Percentiles rank a stretch among this genome's conserved stretches.
phyloP scores from a whole-genome alignment of 2,888 invertebrate species.

The Unio delphinus region DNA sequence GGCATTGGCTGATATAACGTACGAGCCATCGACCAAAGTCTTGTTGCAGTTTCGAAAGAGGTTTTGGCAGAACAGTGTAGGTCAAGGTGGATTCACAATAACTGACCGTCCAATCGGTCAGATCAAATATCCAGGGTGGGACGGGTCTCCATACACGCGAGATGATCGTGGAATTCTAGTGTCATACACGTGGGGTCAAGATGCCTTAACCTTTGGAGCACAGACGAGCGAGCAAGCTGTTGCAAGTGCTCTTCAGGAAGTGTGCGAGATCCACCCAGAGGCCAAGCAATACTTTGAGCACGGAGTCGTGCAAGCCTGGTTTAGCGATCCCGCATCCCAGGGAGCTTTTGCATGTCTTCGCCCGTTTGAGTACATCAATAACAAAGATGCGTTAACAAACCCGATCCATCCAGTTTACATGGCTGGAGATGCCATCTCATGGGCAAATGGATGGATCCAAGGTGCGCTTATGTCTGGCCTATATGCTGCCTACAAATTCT shows the following conservation, averaged over 20 bases:
- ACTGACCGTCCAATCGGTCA: constrained; percentile 19
- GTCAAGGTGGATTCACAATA: constrained; percentile 22
- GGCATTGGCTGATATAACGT: constrained; percentile 15
- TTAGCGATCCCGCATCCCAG: constrained; percentile 21
- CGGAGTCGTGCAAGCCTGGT: constrained; percentile 33
- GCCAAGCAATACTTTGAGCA: constrained; percentile 25
- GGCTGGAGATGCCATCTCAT: constrained; percentile 34
- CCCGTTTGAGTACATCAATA: constrained; percentile 22
- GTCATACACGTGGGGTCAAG: constrained; percentile 22
- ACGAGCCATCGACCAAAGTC: constrained; percentile 23
- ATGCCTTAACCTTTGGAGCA: constrained; percentile 22
- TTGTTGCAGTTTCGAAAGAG: constrained; percentile 23
- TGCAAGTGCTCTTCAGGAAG: constrained; percentile 21
- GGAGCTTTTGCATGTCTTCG: constrained; percentile 17
- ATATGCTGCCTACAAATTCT: constrained; percentile 19
- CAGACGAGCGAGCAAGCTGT: constrained; percentile 18
- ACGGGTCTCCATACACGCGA: constrained; percentile 7
- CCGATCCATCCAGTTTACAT: constrained; percentile 20
- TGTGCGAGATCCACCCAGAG: constrained; percentile 27
- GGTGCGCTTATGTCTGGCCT: constrained; percentile 20
- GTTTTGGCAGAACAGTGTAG: constrained; percentile 29
- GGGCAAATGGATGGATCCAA: constrained; percentile 30
- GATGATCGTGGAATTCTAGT: constrained; percentile 23
- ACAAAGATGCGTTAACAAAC: constrained; percentile 10
- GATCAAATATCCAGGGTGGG: constrained; percentile 16